Percentiles rank a stretch among this genome's conserved stretches.
Conservation (phyloP, 1,140 invertebrate species). For the Oppia nitens region DNA sequence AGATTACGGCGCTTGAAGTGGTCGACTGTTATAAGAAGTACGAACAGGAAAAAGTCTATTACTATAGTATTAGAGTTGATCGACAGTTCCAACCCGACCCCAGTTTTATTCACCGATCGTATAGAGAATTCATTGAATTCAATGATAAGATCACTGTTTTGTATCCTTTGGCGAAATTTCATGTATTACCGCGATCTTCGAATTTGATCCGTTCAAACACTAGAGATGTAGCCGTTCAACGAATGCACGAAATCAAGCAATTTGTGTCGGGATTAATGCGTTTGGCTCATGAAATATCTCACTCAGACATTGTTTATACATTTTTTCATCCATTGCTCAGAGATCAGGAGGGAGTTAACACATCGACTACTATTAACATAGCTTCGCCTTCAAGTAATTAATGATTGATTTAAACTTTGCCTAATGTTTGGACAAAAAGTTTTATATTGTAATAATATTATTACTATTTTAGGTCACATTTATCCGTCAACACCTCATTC, state of each 20-base stretch:
- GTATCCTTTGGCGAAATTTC: constrained; percentile 66
- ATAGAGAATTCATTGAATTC: constrained; percentile 90
- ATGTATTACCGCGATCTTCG: constrained; percentile 54
- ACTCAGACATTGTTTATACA: constrained; percentile 90
- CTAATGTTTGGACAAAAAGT: no score
- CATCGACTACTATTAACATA: neutral
- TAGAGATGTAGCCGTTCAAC: constrained; percentile 77
- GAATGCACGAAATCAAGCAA: constrained; percentile 63
- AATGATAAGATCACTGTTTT: constrained; percentile 81
- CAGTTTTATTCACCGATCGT: constrained; percentile 72
- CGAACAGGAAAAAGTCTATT: constrained; percentile 94
- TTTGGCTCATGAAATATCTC: constrained; percentile 77
- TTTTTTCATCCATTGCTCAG: constrained; percentile 89
- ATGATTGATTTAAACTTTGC: neutral
- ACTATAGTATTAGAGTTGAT: constrained; percentile 75
- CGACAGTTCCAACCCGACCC: constrained; percentile 66
- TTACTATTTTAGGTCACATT: neutral
- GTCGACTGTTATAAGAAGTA: constrained; percentile 75
- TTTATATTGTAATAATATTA: no score
- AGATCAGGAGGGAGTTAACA: constrained; percentile 45
- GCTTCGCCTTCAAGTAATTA: neutral
- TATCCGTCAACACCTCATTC: neutral
- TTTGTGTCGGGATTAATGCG: constrained; percentile 71
- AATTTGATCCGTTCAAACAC: constrained; percentile 78
- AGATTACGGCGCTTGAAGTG: constrained; percentile 65